Base-by-base conservation (phyloP, 2,888 invertebrate genomes). In the Sturmia bella region DNA sequence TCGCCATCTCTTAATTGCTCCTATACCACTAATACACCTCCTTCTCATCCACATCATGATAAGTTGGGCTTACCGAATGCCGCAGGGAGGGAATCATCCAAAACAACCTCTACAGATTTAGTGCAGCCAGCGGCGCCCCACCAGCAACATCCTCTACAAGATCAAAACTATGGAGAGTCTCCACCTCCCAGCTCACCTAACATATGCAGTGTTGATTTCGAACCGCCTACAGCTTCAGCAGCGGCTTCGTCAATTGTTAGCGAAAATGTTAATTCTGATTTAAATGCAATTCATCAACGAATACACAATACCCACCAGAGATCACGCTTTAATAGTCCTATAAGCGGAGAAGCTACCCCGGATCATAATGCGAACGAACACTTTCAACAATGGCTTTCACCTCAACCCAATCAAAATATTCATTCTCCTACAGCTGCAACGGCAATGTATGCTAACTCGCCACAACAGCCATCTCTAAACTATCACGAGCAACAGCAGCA, bases 1-100 rank as follows among this genome's bases (percentile, higher is more conserved):
- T 90, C 90, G 9, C 90, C 90, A 43, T 89, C 88, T 1, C 82
- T 87, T 1, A 88, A 87, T 74, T 88, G 89, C 74, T 87, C 86
- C 24, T 85, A 89, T 76, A 39, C 79, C 21, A 52, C 79, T 45
- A 66, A 80, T 57, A 79, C 77, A 83, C 59, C 80, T 61, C 75
- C 78, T 39, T 52, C 78, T 37, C 68, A 83, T 24, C 63, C 63
- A 13, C 68, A 75, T 41, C 68, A 73, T 5, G 74, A 63, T 41
- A 76, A 81, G 54, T 19, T 68, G 17, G 50, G 72, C 39, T 27
- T 84, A 27, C 21, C 78, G 41, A 56, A 24, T 1, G 78, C 56
- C 13, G 68, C 7, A 21, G 59, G 17, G 2, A 68, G 61, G 15
- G 39, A 70, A 50, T 39, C 69, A 17, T 50, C 66, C 2, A 74